A percentile compares a stretch with the other conserved stretches of the same genome.
phyloP scores from a whole-genome alignment of 2,888 invertebrate genomes.

The Erpobdella octoculata region DNA sequence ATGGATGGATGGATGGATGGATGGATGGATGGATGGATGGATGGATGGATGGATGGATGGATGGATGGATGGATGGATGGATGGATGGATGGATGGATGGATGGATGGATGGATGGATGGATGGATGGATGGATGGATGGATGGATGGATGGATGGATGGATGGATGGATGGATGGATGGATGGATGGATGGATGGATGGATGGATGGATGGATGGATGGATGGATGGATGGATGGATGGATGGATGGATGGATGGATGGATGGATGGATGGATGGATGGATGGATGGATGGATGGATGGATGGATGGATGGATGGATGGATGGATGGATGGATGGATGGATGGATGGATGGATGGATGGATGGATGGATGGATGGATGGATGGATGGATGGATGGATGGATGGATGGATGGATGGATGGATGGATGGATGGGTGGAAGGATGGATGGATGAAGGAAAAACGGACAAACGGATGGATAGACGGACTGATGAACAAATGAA shows the following conservation, averaged over 20 bases:
- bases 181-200: conserved; percentile 2
- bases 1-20: too few species aligned
- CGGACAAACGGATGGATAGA: too few species aligned
- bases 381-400: conserved; percentile 2
- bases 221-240: conserved; percentile 2
- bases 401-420: conserved; percentile 2
- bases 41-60: too few species aligned
- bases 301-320: conserved; percentile 2
- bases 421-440: too few species aligned
- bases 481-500: too few species aligned
- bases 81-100: too few species aligned
- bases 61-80: too few species aligned
- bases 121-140: conserved; percentile 2
- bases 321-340: conserved; percentile 2
- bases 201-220: conserved; percentile 2
- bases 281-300: conserved; percentile 2
- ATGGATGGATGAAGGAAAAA: too few species aligned
- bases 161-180: conserved; percentile 2
- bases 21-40: too few species aligned
- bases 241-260: conserved; percentile 2
- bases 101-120: too few species aligned
- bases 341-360: conserved; percentile 2
- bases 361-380: conserved; percentile 2
- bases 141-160: conserved; percentile 2
- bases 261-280: conserved; percentile 2